Evolutionary conservation across 2,797 vertebrate genomes (phyloP).

Genomic region (Catamblyrhynchus diadema): DNA sequence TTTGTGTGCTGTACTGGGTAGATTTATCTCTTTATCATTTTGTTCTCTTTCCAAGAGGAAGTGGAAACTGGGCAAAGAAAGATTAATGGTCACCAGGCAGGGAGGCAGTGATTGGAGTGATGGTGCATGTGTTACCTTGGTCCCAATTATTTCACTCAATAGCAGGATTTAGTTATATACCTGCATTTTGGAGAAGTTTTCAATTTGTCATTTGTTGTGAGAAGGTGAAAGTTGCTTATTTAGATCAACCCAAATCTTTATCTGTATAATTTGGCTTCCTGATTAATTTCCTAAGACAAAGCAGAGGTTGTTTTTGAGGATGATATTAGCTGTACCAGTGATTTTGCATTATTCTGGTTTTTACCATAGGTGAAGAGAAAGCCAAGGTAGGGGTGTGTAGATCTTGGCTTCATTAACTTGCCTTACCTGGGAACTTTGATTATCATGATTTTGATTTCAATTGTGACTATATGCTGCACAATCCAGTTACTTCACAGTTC

Average conservation of each 20-base stretch:
- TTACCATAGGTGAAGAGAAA: background rate
- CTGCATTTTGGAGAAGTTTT: background rate
- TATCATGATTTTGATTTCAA: background rate
- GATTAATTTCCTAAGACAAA: background rate
- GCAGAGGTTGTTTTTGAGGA: background rate
- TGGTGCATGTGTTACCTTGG: background rate
- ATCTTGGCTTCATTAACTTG: background rate
- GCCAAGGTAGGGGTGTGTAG: rapidly evolving
- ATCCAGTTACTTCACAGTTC: background rate
- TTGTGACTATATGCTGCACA: background rate
- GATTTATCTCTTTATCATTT: background rate
- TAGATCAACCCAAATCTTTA: background rate
- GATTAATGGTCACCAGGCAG: background rate
- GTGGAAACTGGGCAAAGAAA: background rate
- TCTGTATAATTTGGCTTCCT: background rate
- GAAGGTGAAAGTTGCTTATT: background rate
- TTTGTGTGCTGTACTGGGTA: background rate
- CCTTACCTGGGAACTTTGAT: background rate
- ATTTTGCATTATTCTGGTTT: background rate
- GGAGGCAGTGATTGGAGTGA: background rate
- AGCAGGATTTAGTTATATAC: background rate
- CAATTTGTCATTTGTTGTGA: background rate
- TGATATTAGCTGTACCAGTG: background rate
- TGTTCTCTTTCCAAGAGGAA: background rate
- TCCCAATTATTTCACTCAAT: background rate